phyloP scores from a whole-genome alignment of 2,113 vertebrate genomes.

The Hemicordylus capensis region DNA sequence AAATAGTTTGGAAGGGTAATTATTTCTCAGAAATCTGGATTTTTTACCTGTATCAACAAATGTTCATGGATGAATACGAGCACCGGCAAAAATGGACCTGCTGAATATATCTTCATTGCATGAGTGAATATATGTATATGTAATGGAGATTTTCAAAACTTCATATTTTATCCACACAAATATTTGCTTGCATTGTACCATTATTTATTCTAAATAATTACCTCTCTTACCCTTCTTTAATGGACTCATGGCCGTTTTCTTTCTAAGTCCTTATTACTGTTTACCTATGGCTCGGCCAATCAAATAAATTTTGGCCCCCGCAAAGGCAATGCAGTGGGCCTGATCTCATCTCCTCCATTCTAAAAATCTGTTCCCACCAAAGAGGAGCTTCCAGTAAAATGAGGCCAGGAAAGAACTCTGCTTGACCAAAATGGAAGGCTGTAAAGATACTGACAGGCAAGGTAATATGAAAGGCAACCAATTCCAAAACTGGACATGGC shows the following conservation, averaged over 20 bases:
- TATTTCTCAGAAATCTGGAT: not conserved
- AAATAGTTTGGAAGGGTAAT: not conserved
- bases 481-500: no score
- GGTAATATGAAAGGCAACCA: no score
- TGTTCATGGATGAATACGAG: not conserved
- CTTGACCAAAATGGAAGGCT: no score
- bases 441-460: no score
- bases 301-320: not conserved
- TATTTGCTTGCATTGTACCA: not conserved
- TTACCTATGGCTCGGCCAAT: not conserved
- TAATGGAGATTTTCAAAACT: not conserved
- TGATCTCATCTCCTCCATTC: no score
- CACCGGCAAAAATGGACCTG: not conserved
- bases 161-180: not conserved
- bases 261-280: not conserved
- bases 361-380: no score
- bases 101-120: no score
- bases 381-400: no score
- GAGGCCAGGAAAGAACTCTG: no score
- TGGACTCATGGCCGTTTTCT: not conserved
- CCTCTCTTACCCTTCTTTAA: not conserved
- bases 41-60: not conserved
- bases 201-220: not conserved
- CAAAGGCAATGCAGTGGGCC: not conserved
- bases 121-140: no score